Percentiles rank a stretch among this genome's conserved stretches.
Conservation (phyloP, 2,888 invertebrate genomes). For the Encarsia formosa region DNA sequence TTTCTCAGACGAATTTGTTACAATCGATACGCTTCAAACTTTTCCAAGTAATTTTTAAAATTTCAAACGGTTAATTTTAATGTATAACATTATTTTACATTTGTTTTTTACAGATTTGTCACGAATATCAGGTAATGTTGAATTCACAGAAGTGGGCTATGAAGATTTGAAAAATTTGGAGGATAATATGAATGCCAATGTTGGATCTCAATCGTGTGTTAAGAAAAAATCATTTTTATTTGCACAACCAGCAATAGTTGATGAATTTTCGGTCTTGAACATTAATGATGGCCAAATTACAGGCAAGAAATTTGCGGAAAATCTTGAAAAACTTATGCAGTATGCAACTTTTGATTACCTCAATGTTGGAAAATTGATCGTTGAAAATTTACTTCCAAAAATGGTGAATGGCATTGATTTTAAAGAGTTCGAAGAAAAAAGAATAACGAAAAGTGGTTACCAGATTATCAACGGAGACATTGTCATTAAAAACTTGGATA, state of each 20-base stretch:
- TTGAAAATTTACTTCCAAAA: slow-evolving; percentile 36
- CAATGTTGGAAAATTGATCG: slow-evolving; percentile 47
- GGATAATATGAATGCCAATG: slow-evolving; percentile 16
- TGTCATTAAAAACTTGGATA: slow-evolving; percentile 30
- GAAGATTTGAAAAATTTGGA: slow-evolving; percentile 29
- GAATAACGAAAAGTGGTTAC: slow-evolving; percentile 20
- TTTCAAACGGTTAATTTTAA: too few relatives aligned
- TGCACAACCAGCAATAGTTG: slow-evolving; percentile 31
- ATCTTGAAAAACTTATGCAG: slow-evolving; percentile 47
- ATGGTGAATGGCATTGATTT: slow-evolving; percentile 31
- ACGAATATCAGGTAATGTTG: slow-evolving; percentile 34
- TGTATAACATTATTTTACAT: too few relatives aligned
- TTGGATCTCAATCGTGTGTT: slow-evolving; percentile 25
- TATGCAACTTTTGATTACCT: slow-evolving; percentile 53
- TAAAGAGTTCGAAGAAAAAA: slow-evolving; percentile 20
- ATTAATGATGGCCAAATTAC: slow-evolving; percentile 30
- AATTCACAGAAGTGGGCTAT: slow-evolving; percentile 30
- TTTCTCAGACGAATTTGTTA: slow-evolving; percentile 51
- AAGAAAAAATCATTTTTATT: too few relatives aligned
- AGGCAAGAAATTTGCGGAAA: slow-evolving; percentile 25
- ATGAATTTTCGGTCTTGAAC: slow-evolving; percentile 29
- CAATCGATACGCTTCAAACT: slow-evolving; percentile 53
- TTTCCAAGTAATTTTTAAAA: slow-evolving; percentile 41
- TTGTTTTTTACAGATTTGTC: slow-evolving; percentile 34
- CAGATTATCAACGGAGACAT: slow-evolving; percentile 32